Evolutionary conservation across 1,140 invertebrate species (phyloP).

Genomic region (Camponotus pennsylvanicus): DNA sequence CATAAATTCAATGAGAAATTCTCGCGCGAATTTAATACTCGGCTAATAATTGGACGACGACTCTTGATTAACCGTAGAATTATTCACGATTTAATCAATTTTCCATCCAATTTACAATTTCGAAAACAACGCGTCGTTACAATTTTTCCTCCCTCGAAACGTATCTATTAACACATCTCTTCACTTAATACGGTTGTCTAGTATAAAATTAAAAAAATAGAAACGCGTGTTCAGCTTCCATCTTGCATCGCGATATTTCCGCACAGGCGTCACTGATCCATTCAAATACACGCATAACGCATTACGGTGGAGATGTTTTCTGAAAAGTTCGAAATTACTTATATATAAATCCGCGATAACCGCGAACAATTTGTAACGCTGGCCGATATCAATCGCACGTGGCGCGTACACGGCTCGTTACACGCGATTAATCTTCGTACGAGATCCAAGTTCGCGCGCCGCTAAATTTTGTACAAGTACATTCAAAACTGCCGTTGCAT

Average conservation of each 20-base stretch:
- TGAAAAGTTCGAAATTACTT: slow-evolving; percentile 8
- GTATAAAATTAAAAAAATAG: neutral
- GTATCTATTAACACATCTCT: neutral
- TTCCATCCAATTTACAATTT: neutral
- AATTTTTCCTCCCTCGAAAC: neutral
- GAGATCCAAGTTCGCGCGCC: neutral
- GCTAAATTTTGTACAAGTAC: slow-evolving; percentile 16
- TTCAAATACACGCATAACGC: neutral
- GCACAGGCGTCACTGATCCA: neutral
- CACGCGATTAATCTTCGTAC: slow-evolving; percentile 21
- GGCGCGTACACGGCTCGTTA: slow-evolving; percentile 17
- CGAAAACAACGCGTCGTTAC: neutral
- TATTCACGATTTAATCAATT: slow-evolving; percentile 1
- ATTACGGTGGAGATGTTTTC: neutral
- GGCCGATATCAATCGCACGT: slow-evolving; percentile 31
- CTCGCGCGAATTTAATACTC: neutral
- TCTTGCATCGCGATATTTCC: neutral
- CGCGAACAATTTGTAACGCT: slow-evolving; percentile 42
- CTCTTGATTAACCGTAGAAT: neutral
- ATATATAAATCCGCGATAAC: slow-evolving; percentile 23
- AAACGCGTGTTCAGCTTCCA: neutral
- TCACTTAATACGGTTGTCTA: neutral
- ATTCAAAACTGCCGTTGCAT: slow-evolving; percentile 23
- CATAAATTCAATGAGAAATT: neutral
- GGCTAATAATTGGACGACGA: neutral